Evolutionary conservation across 2,888 invertebrate genomes (phyloP), one percentile per base, ranked within the genome.

Genomic region (Xylocampa areola): DNA sequence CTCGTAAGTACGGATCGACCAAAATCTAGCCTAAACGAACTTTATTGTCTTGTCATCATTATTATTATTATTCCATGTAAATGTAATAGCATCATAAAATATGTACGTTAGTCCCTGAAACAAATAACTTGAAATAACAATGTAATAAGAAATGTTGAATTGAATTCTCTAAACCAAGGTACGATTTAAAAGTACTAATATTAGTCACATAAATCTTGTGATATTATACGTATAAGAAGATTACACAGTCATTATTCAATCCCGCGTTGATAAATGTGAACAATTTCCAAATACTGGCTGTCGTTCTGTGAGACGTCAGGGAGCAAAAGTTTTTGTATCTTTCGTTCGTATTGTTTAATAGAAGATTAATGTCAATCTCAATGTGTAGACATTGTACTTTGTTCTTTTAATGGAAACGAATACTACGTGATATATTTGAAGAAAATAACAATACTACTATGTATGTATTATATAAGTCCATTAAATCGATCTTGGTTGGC

Each of bases 181-280:
- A 48, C 5, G 36, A 41, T 60, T 55, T 45, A 37, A 52, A 62
- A 57, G 40, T 61, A 54, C 27, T 66, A 43, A 57, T 59, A 61
- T 75, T 39, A 48, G 30, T 10, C 45, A 32, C 53, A 71, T 75
- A 71, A 76, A 75, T 74, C 64, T 58, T 51, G 33, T 32, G 16
- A 58, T 48, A 52, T 54, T 57, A 37, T 61, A 47, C 51, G 37
- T 55, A 43, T 49, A 61, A 66, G 51, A 59, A 61, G 51, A 69
- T 62, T 62, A 68, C 49, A 27, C 11, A 64, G 49, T 61, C 60
- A 58, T 67, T 67, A 70, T 64, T 73, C 64, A 67, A 50, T 40
- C 30, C 53, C 48, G 45, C 47, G 53, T 64, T 62, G 67, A 70
- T 76, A 55, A 73, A 76, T 74, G 69, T 55, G 35, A 64, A 47